These are phyloP conservation scores for Adelognathus sp. DNA, from an alignment of 2,888 invertebrate species.

Conservation along the genomic window DNA sequence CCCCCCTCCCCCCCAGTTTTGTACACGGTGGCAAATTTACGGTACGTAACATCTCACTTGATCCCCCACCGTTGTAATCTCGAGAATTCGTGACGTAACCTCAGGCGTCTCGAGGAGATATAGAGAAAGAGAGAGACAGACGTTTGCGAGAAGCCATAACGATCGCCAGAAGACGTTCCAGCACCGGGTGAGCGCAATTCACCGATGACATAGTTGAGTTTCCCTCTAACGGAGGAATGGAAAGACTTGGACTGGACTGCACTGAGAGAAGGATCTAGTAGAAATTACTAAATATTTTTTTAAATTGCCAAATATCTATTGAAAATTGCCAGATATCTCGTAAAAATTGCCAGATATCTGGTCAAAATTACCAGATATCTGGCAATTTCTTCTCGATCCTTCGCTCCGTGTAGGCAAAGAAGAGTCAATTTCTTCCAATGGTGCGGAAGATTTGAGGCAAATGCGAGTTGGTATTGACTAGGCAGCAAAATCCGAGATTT, in stretches of 20 bases:
- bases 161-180: constrained; percentile 40
- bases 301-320: no score
- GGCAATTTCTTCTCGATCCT: no score
- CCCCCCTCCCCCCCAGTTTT: not conserved
- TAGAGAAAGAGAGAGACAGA: not conserved
- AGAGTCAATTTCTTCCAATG: no score
- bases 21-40: constrained; percentile 74
- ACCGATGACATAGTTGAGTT: not conserved
- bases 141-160: constrained; percentile 6
- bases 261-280: no score
- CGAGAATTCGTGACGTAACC: constrained; percentile 66
- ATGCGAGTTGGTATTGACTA: no score
- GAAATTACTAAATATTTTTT: no score
- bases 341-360: no score
- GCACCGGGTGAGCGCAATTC: not conserved
- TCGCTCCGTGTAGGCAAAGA: no score
- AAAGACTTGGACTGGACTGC: not conserved
- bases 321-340: no score
- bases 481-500: not conserved
- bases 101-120: constrained; percentile 36
- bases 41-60: constrained; percentile 74
- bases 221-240: not conserved
- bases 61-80: constrained; percentile 66
- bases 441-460: no score
- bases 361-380: no score